Evolutionary conservation across 2,888 invertebrate species (phyloP).

Genomic region (Saturnia japonica): DNA sequence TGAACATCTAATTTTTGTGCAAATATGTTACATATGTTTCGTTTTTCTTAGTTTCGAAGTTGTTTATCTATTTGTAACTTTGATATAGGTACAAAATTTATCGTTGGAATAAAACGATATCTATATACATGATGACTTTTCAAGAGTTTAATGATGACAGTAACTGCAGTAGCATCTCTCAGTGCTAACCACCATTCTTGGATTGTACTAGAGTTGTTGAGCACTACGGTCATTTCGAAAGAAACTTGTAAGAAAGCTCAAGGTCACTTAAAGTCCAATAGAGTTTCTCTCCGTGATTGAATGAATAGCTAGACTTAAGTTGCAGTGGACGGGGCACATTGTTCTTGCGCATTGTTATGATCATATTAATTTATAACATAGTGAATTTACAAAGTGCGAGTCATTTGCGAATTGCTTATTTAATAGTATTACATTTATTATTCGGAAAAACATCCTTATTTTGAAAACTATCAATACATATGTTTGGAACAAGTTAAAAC

Average conservation of each 20-base stretch:
- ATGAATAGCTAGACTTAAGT: no score
- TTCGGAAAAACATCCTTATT: background rate
- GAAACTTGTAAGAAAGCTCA: no score
- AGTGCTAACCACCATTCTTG: background rate
- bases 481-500: background rate
- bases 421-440: background rate
- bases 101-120: background rate
- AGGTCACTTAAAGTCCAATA: no score
- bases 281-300: no score
- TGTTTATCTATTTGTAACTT: background rate
- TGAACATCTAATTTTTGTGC: background rate
- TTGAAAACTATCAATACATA: background rate
- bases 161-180: background rate
- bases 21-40: slow-evolving; percentile 5
- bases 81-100: background rate
- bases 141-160: no score
- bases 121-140: background rate
- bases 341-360: no score
- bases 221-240: background rate
- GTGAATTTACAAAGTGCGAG: no score
- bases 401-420: no score
- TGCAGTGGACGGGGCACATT: no score
- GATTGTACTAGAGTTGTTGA: background rate
- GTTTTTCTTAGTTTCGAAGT: background rate
- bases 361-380: no score